phyloP scores from a whole-genome alignment of 2,888 invertebrate genomes.

The Liposcelis brunnea region DNA sequence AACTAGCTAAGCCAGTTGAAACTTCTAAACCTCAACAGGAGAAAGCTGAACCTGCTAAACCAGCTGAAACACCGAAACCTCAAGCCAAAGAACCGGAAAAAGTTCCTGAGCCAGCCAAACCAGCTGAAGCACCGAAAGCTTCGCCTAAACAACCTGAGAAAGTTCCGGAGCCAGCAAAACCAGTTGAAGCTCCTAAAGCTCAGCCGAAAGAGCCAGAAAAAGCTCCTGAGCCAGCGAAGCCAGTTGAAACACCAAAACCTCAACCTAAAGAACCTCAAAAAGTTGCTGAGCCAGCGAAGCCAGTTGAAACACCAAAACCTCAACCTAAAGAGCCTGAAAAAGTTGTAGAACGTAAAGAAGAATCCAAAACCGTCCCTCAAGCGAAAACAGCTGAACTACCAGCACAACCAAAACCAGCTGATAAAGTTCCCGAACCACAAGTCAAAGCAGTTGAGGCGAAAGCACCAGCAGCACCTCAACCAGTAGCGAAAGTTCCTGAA shows the following conservation, averaged over 20 bases:
- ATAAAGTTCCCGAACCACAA: no score
- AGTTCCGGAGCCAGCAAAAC: slow-evolving; percentile 13
- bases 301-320: slow-evolving; percentile 10
- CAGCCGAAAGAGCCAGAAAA: not conserved
- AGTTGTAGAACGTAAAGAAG: not conserved
- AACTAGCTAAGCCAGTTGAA: slow-evolving; percentile 1
- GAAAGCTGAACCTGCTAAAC: slow-evolving; percentile 2
- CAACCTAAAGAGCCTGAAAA: slow-evolving; percentile 8
- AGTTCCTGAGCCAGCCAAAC: not conserved
- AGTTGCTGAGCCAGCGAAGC: not conserved
- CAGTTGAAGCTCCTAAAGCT: slow-evolving; percentile 17
- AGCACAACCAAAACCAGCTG: no score
- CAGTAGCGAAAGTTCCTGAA: slow-evolving; percentile 22
- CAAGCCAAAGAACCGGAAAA: not conserved
- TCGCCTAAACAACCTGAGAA: slow-evolving; percentile 11
- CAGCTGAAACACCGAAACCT: slow-evolving; percentile 1
- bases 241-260: slow-evolving; percentile 18
- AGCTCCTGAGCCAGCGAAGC: slow-evolving; percentile 15
- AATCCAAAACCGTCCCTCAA: no score
- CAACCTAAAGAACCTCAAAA: not conserved
- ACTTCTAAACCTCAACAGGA: slow-evolving; percentile 10
- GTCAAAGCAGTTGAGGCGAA: slow-evolving; percentile 10
- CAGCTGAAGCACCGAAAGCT: slow-evolving; percentile 8
- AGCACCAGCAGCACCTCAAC: slow-evolving; percentile 11
- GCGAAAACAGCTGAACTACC: no score